phyloP scores from a whole-genome alignment of 2,113 vertebrate species.

The Laticauda colubrina region DNA sequence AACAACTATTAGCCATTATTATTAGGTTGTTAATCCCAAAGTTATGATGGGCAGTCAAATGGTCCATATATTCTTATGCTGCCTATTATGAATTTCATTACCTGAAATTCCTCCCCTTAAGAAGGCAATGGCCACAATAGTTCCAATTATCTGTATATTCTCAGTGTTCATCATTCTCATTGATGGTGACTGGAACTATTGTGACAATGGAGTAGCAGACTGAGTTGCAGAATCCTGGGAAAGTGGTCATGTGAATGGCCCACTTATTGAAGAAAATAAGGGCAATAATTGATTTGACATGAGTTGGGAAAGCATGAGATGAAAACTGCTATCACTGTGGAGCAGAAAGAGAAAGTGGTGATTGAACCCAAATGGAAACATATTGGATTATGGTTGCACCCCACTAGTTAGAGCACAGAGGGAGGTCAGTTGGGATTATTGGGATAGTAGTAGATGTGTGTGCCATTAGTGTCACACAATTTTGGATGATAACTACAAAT shows the following conservation, averaged over 20 bases:
- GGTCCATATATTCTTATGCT: background rate
- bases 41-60: background rate
- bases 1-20: background rate
- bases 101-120: background rate
- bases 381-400: background rate
- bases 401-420: background rate
- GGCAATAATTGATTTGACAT: background rate
- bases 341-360: background rate
- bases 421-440: background rate
- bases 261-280: background rate
- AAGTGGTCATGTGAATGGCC: background rate
- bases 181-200: background rate
- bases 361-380: background rate
- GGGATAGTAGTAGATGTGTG: background rate
- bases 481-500: background rate
- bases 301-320: background rate
- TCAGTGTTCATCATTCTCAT: background rate
- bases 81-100: background rate
- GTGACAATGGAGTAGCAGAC: slow-evolving; percentile 1
- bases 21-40: background rate
- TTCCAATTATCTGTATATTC: background rate
- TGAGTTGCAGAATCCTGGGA: slow-evolving; percentile 30
- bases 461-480: background rate
- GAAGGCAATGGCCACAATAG: background rate
- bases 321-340: background rate